Percentiles rank a stretch among this genome's conserved stretches.
Evolutionary conservation across 2,113 vertebrate genomes (phyloP).

Genomic region (Eublepharis macularius): DNA sequence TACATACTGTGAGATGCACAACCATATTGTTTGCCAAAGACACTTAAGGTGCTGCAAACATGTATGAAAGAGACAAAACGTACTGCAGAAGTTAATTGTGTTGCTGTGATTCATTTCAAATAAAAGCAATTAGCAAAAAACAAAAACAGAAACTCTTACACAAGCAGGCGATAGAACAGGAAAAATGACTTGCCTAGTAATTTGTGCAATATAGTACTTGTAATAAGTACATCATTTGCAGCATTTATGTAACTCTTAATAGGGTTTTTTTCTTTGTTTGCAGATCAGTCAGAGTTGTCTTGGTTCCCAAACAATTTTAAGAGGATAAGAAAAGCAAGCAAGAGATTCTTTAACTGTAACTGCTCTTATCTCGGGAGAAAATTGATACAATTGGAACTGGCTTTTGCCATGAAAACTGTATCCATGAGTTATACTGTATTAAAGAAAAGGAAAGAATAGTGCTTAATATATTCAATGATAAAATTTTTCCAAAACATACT

Average conservation of each 20-base stretch:
- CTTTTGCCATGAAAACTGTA: too few species aligned
- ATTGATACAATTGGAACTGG: too few species aligned
- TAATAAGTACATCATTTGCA: too few species aligned
- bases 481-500: background rate
- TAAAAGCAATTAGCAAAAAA: background rate
- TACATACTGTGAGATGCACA: background rate
- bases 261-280: too few species aligned
- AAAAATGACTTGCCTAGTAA: too few species aligned
- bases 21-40: background rate
- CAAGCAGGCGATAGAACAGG: too few species aligned
- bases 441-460: constrained; percentile 29
- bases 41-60: background rate
- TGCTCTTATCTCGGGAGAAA: too few species aligned
- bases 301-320: background rate
- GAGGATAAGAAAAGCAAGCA: background rate
- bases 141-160: too few species aligned
- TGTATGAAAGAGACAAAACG: background rate
- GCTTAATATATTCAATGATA: background rate
- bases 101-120: background rate
- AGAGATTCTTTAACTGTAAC: too few species aligned
- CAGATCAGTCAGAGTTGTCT: too few species aligned
- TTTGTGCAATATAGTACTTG: too few species aligned
- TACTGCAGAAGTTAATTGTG: background rate
- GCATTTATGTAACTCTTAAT: too few species aligned
- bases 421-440: background rate